Evolutionary conservation across 2,797 vertebrate species (phyloP).

Genomic region (Gymnopithys bicolor): DNA sequence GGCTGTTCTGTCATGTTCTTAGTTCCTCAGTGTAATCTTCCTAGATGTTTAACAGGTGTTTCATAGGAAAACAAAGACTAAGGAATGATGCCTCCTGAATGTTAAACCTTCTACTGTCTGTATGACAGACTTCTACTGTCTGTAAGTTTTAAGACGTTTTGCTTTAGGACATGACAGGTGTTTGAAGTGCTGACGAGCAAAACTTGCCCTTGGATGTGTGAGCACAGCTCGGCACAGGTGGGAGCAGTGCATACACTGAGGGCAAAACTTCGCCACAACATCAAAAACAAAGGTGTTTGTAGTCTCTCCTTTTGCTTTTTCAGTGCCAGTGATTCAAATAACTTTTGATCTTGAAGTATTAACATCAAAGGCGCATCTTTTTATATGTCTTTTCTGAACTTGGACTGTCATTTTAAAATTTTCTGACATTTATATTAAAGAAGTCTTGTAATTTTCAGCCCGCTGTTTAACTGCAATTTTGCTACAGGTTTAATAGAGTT

Average conservation of each 20-base stretch:
- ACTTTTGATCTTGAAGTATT: constrained; percentile 76
- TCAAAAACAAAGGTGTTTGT: constrained; percentile 48
- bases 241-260: constrained; percentile 40
- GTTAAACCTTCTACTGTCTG: constrained; percentile 42
- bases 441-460: constrained; percentile 64
- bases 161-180: constrained; percentile 76
- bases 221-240: not conserved
- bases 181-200: constrained; percentile 74
- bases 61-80: constrained; percentile 47
- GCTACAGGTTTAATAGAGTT: constrained; percentile 54
- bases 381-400: constrained; percentile 75
- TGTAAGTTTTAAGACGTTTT: constrained; percentile 41
- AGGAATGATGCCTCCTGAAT: constrained; percentile 75
- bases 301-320: constrained; percentile 47
- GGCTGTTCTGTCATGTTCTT: constrained; percentile 20
- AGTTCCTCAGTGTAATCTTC: constrained; percentile 25
- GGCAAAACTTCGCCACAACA: constrained; percentile 3
- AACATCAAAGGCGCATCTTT: constrained; percentile 70
- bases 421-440: constrained; percentile 73
- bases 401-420: constrained; percentile 72
- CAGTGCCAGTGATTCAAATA: constrained; percentile 73
- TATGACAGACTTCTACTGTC: constrained; percentile 65
- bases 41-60: constrained; percentile 44
- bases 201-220: constrained; percentile 62
- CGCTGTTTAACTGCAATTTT: constrained; percentile 60